Evolutionary conservation across 2,888 invertebrate species (phyloP).

Genomic region (Stenchaetothrips biformis): DNA sequence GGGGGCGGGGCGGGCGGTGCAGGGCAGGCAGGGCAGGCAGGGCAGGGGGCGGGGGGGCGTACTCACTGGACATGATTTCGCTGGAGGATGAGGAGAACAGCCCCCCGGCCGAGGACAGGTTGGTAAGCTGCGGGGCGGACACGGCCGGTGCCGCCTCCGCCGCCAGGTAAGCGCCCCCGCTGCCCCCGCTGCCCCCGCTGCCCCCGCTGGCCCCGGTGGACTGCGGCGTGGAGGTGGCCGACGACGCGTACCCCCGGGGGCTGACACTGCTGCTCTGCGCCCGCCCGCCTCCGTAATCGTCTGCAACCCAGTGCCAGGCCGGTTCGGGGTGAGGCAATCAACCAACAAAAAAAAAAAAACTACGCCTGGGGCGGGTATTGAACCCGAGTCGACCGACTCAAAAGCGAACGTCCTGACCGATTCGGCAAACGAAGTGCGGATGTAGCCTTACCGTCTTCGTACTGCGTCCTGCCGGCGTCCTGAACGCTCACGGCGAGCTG

Average conservation of each 20-base stretch:
- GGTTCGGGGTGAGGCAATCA: background rate
- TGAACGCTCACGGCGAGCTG: constrained; percentile 92
- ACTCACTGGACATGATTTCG: constrained; percentile 47
- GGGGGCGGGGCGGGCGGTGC: constrained; percentile 51
- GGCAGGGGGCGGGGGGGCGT: background rate
- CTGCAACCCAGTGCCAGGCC: constrained; percentile 52
- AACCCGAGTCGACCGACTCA: too few relatives aligned
- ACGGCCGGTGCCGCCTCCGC: constrained; percentile 41
- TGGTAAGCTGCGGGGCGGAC: constrained; percentile 47
- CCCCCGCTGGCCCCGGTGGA: constrained; percentile 53
- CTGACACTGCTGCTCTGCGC: constrained; percentile 71
- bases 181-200: constrained; percentile 44
- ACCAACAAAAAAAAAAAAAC: too few relatives aligned
- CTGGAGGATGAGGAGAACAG: constrained; percentile 71
- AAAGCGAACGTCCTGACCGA: too few relatives aligned
- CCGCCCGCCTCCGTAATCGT: constrained; percentile 63
- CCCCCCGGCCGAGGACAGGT: constrained; percentile 59
- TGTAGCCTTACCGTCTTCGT: constrained; percentile 84
- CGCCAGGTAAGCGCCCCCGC: constrained; percentile 31
- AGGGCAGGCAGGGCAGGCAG: background rate
- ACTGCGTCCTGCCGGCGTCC: constrained; percentile 78
- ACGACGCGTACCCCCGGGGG: constrained; percentile 75
- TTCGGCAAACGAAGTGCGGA: too few relatives aligned
- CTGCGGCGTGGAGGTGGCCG: constrained; percentile 49
- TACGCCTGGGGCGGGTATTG: too few relatives aligned